Conservation (phyloP, 2,797 vertebrate species). For the Stomatorhinus walkeri region DNA sequence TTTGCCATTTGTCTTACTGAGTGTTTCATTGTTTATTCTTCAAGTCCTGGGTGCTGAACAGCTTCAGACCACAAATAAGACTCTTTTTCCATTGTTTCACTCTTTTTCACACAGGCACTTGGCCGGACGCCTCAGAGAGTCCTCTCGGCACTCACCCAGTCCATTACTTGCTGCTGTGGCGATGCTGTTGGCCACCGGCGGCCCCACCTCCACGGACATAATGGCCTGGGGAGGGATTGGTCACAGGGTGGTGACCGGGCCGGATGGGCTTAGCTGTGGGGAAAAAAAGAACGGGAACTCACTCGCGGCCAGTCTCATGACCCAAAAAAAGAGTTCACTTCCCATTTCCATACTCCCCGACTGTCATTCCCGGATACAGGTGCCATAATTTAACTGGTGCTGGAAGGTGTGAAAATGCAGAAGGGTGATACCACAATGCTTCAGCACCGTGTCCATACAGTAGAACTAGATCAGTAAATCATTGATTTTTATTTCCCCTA, state of each 20-base stretch:
- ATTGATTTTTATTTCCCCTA: background rate
- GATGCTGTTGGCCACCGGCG: slow-evolving; percentile 56
- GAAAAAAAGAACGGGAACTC: background rate
- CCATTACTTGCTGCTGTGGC: slow-evolving; percentile 33
- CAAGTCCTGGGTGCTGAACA: background rate
- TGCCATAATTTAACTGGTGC: background rate
- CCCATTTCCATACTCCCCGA: background rate
- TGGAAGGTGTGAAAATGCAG: background rate
- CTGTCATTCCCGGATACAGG: background rate
- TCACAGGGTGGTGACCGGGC: slow-evolving; percentile 76
- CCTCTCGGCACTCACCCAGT: background rate
- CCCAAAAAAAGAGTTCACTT: background rate
- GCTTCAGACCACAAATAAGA: background rate
- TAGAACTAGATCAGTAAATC: background rate
- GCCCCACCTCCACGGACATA: slow-evolving; percentile 63
- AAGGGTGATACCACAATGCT: background rate
- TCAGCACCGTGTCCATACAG: background rate
- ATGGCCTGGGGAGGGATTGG: slow-evolving; percentile 69
- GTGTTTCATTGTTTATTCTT: background rate
- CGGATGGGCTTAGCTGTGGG: slow-evolving; percentile 81
- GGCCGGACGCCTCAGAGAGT: background rate
- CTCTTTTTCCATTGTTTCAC: background rate
- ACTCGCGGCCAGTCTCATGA: background rate
- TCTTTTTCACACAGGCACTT: background rate
- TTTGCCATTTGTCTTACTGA: background rate